Evolutionary conservation across 1,140 invertebrate genomes (phyloP), one percentile per base, ranked within the genome.

Genomic region (Helicoverpa armigera): DNA sequence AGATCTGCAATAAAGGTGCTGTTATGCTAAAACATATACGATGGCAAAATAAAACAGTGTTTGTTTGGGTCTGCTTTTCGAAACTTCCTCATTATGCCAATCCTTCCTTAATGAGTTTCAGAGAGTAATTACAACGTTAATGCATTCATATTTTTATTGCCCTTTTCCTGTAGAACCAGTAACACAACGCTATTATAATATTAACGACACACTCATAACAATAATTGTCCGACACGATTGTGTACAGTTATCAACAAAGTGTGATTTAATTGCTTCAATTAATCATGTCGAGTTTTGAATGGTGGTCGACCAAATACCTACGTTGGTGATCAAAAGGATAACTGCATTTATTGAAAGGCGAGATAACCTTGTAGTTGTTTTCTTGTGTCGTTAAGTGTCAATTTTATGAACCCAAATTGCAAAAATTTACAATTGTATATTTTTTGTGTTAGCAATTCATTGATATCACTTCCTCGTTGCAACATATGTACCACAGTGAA

Each of bases 241-340:
- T 70, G 18, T 29, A 29, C 67, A 16, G 48, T 53, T 70, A 53
- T 70, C 3, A 53, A 70, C 65, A 23, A 51, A 69, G 65, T 53
- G 35, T 70, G 50, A 70, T 70, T 70, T 51, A 70, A 70, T 70
- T 70, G 53, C 67, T 51, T 53, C 67, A 13, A 53, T 70, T 70
- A 53, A 70, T 70, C 48, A 70, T 29, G 67, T 53, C 12, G 12
- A 53, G 50, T 70, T 70, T 70, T 70, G 12, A 53, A 67, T 16
- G 63, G 35, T 60, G 12, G 18, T 2, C 12, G 2, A 29, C 12
- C 5, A 70, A n/a, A 53, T 5, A n/a, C n/a, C n/a, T n/a, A 23
- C 4, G 11, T 2, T 2, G 2, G 18, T 53, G 3, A 14, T 18
- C 48, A 70, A 18, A 53, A 53, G 50, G 18, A 23, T 12, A 12